A percentile compares a stretch with the other conserved stretches of the same genome.
phyloP scores from a whole-genome alignment of 2,113 vertebrate genomes.

The Melanostigma gelatinosum region DNA sequence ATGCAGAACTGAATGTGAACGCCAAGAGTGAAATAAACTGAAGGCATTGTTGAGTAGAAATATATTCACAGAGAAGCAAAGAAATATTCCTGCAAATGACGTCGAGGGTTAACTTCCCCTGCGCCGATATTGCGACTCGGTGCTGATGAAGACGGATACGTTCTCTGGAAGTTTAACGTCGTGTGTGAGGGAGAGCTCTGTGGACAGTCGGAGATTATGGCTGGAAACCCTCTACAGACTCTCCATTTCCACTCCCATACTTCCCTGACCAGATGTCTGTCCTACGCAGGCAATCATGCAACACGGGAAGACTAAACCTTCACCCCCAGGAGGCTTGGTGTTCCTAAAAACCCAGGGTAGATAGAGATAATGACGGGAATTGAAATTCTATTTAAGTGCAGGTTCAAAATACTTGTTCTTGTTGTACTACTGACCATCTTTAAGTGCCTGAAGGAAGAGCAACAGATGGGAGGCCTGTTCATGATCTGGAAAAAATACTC shows the following conservation, averaged over 20 bases:
- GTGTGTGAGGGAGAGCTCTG: conserved; percentile 10
- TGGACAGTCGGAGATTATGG: conserved; percentile 35
- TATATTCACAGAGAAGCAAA: conserved; percentile 1
- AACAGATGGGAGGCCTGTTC: neutral
- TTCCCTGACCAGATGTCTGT: conserved; percentile 62
- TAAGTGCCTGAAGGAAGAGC: neutral
- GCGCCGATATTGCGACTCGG: conserved; percentile 25
- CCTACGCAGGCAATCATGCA: conserved; percentile 51
- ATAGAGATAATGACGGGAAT: neutral
- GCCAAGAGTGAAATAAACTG: neutral
- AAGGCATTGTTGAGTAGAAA: conserved; percentile 10
- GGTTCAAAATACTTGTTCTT: conserved; percentile 8
- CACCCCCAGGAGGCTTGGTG: neutral
- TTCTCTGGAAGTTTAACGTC: conserved; percentile 14
- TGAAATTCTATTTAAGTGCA: neutral
- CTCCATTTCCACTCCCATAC: conserved; percentile 32
- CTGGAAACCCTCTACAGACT: conserved; percentile 23
- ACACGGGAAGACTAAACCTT: conserved; percentile 29
- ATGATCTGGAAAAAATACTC: neutral
- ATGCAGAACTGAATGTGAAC: conserved; percentile 27
- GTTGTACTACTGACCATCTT: neutral
- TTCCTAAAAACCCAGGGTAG: neutral
- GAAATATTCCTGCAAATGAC: conserved; percentile 22
- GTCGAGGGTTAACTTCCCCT: neutral
- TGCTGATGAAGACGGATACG: conserved; percentile 27